A percentile compares a stretch with the other conserved stretches of the same genome.
Conservation (phyloP, 2,113 vertebrate genomes). For the Phaethornis superciliosus region DNA sequence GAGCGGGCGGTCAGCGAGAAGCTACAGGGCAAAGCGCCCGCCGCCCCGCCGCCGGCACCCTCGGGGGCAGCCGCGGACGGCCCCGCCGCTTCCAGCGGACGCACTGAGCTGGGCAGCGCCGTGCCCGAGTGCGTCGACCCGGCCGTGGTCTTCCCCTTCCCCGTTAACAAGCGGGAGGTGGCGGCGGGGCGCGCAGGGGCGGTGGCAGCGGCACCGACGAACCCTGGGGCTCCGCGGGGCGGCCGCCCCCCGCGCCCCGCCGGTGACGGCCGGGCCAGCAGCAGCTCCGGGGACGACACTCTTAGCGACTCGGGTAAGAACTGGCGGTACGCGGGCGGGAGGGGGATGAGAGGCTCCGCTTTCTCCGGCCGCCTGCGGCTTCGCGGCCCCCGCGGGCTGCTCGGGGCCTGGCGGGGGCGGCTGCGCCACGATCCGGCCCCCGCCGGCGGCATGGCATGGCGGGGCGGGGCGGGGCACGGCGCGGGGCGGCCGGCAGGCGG, state of each 20-base stretch:
- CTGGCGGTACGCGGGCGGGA: too few relatives aligned
- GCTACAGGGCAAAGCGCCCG: slow-evolving; percentile 81
- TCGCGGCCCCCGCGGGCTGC: background rate
- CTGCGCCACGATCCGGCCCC: background rate
- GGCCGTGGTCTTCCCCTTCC: slow-evolving; percentile 90
- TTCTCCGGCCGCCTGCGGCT: background rate
- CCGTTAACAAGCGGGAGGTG: slow-evolving; percentile 81
- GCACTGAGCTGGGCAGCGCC: slow-evolving; percentile 77
- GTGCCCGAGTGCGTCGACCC: slow-evolving; percentile 91
- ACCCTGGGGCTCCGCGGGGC: background rate
- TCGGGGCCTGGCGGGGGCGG: background rate
- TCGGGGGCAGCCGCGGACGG: slow-evolving; percentile 4
- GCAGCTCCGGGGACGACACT: slow-evolving; percentile 80
- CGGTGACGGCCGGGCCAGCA: slow-evolving; percentile 63
- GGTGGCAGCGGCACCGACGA: background rate
- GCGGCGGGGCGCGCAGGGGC: background rate
- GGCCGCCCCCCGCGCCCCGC: background rate
- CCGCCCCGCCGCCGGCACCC: background rate
- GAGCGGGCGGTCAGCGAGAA: slow-evolving; percentile 92
- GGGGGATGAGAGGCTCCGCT: background rate
- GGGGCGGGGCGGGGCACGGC: background rate
- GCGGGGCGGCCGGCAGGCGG: background rate
- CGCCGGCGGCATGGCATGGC: too few relatives aligned
- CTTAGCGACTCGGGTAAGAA: slow-evolving; percentile 90
- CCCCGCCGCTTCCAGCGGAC: background rate